Base-by-base conservation (phyloP, 2,113 vertebrate species). In the Passer montanus region DNA sequence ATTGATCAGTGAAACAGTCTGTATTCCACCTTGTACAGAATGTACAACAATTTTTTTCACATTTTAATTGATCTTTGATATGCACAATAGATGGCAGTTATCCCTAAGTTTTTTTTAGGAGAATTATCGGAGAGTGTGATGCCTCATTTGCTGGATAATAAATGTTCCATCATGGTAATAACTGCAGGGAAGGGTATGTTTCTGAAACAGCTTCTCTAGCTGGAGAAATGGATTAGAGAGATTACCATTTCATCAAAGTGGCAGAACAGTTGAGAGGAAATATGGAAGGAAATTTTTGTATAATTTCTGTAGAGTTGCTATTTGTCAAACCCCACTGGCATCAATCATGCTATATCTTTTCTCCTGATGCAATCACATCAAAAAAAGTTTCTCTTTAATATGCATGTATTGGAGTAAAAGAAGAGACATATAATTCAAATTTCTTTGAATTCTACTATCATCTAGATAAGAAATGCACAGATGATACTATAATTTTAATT, bases 201-300 rank as follows among this genome's bases (percentile, higher is more conserved):
- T 56, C 91, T 90, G 64, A 93, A 93, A 90, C 39, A 82, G 84
- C 35, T 93, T 90, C 53, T 67, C 76, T 83, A 94, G 67, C 68
- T 94, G 35, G 73, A 55, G 76, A 96, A 96, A 93, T 76, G 67
- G 91, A 94, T 96, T 91, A 87, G 64, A 93, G 86, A 95, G 85
- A 96, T 95, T 93, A 94, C 68, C 68, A 78, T 96, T 96, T 94
- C 85, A 95, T 96, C 92, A 92, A 95, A 92, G 90, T 81, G 88
- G 90, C 76, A 90, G 93, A 96, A 93, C 68, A 90, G 68, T 86
- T 90, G 80, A 94, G 83, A 92, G 85, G 80, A 96, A 96, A 93
- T 88, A 93, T 44, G 55, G 75, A 91, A 93, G 82, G 84, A 95
- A 93, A 92, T 84, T 95, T 95, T 86, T 87, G 73, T 92, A 89